Evolutionary conservation across 1,140 invertebrate species (phyloP).

Genomic region (Bombus haemorrhoidalis): DNA sequence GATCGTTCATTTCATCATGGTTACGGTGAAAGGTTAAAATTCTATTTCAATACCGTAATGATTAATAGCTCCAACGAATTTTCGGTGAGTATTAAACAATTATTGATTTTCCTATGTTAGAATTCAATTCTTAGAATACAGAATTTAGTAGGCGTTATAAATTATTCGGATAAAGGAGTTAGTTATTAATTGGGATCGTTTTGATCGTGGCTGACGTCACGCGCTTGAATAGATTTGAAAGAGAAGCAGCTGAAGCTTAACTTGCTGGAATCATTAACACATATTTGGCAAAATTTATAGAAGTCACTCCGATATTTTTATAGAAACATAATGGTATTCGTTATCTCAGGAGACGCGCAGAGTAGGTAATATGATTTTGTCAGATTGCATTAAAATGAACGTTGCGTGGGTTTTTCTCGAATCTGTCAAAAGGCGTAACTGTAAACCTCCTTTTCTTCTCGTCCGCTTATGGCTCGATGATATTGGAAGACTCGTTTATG

Average conservation of each 20-base stretch:
- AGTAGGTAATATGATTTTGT: background rate
- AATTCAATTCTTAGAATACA: background rate
- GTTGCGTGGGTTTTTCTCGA: constrained; percentile 41
- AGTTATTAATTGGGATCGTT: background rate
- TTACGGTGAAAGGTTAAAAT: no score
- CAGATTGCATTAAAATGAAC: constrained; percentile 27
- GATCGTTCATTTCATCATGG: no score
- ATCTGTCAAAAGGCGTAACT: constrained; percentile 43
- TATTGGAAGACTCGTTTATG: constrained; percentile 3
- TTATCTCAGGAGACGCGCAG: no score
- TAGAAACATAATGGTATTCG: background rate
- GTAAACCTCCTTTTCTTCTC: constrained; percentile 40
- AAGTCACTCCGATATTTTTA: background rate
- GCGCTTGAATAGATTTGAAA: background rate
- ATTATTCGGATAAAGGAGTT: background rate
- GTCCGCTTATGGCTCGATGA: constrained; percentile 7
- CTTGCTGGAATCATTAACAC: background rate
- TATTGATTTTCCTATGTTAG: background rate
- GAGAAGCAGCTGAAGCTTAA: background rate
- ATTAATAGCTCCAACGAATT: background rate
- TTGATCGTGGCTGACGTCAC: background rate
- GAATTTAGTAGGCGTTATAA: background rate
- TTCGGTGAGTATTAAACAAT: background rate
- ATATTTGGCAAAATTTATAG: background rate
- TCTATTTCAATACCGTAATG: no score